Base-by-base conservation (phyloP, 2,888 invertebrate species). In the Ectropis crepuscularia region DNA sequence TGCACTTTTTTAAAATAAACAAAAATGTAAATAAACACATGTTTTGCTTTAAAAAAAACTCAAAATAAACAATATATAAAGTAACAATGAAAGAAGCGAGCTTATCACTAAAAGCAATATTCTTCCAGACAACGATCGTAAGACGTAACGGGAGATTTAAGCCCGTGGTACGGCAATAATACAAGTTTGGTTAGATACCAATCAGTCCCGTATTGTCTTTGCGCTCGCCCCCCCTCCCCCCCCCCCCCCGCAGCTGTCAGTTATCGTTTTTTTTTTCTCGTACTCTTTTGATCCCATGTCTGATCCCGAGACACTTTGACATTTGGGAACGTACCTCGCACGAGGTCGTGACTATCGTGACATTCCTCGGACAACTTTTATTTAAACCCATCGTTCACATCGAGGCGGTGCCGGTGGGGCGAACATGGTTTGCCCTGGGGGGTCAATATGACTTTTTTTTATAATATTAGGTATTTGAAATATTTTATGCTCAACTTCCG, bases 201-300 rank as follows among this genome's bases (percentile, higher is more conserved):
- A 61, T 65, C 64, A 43, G 55, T 63, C 43, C 53, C 53, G 37
- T 60, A 65, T 70, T 72, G 72, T 72, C 70, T 69, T 57, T 51
- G 67, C 62, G 38, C 46, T 58, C 59, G 62, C 65, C 55, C 57
- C 62, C 54, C 39, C 49, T 8, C 49, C 57, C 60, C 54, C 36
- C 53, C 8, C 53, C 57, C 63, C 63, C 51, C 53, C 61, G 10
- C 48, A 68, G 37, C 72, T 72, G 72, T 69, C 72, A 69, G 68
- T 70, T 72, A 70, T 61, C 11, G 16, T 28, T 2, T 28, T 47
- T 57, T 72, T 71, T 71, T 71, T 70, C 43, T 53, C 65, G 69
- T 68, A 68, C 69, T 72, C 72, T 68, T 72, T 72, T 68, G 69
- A 72, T 72, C 70, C 72, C 70, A 68, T 64, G 72, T 72, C 70